phyloP scores from a whole-genome alignment of 2,113 vertebrate genomes.

The Antechinus stuartii region DNA sequence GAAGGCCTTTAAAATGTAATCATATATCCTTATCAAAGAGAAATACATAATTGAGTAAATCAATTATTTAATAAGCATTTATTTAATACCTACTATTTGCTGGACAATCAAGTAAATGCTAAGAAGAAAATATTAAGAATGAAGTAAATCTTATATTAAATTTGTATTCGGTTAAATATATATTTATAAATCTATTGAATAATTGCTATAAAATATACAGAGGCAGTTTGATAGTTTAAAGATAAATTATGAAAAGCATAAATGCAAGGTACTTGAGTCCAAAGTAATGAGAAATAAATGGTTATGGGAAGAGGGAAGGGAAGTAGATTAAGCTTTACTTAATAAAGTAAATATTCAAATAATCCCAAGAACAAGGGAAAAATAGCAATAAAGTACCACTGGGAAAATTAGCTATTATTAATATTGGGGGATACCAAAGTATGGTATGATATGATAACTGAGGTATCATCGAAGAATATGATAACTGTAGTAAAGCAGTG shows the following conservation, averaged over 20 bases:
- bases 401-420: not conserved
- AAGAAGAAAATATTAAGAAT: no score
- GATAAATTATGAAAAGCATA: not conserved
- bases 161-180: not conserved
- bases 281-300: not conserved
- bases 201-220: not conserved
- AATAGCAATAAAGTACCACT: not conserved
- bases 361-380: not conserved
- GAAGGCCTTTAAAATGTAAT: constrained; percentile 26
- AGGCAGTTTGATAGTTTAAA: not conserved
- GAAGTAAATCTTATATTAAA: not conserved
- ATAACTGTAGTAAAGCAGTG: not conserved
- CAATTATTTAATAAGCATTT: no score
- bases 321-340: not conserved
- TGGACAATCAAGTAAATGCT: not conserved
- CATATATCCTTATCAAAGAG: not conserved
- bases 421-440: not conserved
- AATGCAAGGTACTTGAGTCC: not conserved
- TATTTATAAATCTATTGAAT: not conserved
- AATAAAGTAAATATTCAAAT: not conserved
- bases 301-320: not conserved
- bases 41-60: not conserved
- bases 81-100: not conserved
- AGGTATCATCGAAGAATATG: not conserved
- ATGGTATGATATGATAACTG: not conserved